Percentiles rank a stretch among this genome's conserved stretches.
Conservation (phyloP, 2,888 invertebrate species). For the Leucophenga montana region DNA sequence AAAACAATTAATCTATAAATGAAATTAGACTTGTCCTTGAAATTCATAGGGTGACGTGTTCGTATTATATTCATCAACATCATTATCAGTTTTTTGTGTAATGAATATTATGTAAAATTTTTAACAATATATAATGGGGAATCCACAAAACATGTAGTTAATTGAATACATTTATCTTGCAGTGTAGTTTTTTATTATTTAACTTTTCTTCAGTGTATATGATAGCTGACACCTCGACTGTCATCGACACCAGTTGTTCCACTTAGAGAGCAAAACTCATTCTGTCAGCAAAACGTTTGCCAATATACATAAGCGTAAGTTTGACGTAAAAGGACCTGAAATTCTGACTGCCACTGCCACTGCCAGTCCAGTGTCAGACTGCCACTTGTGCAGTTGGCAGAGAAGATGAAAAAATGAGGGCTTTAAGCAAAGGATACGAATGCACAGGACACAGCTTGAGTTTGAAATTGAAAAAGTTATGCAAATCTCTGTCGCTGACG, state of each 20-base stretch:
- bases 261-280: conserved; percentile 13
- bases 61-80: no score
- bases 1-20: no score
- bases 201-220: conserved; percentile 41
- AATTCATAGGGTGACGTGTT: no score
- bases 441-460: conserved; percentile 63
- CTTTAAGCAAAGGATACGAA: conserved; percentile 37
- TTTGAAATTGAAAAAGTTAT: conserved; percentile 65
- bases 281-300: conserved; percentile 26
- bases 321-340: conserved; percentile 57
- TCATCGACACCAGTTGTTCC: conserved; percentile 42
- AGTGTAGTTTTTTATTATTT: not conserved
- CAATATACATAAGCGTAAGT: conserved; percentile 49
- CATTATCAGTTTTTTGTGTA: no score
- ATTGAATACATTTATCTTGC: conserved; percentile 8
- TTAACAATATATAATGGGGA: no score
- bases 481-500: conserved; percentile 52
- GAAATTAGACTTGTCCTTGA: no score
- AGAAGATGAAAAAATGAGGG: not conserved
- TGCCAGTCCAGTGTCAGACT: not conserved
- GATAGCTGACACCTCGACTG: conserved; percentile 55
- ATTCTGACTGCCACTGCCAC: not conserved
- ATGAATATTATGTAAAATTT: no score
- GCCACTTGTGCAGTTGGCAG: not conserved
- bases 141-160: no score